Percentiles rank a stretch among this genome's conserved stretches.
Conservation (phyloP, 2,113 vertebrate species). For the Megatriorchis doriae region DNA sequence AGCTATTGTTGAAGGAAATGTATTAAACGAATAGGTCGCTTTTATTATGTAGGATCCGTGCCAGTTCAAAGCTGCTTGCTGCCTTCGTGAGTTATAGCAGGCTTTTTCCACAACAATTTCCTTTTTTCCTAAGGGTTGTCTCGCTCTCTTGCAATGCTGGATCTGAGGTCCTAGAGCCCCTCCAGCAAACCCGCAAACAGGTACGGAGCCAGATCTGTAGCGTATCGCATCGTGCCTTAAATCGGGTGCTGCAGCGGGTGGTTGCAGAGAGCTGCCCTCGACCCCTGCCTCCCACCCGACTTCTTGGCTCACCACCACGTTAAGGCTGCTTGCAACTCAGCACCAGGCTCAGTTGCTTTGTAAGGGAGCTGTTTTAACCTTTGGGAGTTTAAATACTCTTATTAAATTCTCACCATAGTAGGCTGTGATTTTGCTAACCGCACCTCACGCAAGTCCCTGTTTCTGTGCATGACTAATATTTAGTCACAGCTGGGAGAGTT, state of each 20-base stretch:
- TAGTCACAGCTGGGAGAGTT: not conserved
- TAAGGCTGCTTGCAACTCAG: not conserved
- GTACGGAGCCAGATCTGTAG: not conserved
- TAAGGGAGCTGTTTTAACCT: not conserved
- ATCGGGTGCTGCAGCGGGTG: fast-evolving
- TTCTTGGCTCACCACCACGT: not conserved
- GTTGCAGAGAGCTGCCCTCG: fast-evolving
- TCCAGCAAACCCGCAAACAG: not conserved
- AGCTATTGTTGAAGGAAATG: not conserved
- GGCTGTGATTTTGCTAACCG: not conserved
- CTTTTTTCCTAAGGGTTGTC: not conserved
- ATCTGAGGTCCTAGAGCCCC: not conserved
- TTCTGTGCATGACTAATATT: not conserved
- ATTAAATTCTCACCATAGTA: not conserved
- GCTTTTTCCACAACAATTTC: not conserved
- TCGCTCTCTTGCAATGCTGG: not conserved
- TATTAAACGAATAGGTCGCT: not conserved
- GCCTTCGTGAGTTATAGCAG: not conserved
- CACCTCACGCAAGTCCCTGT: not conserved
- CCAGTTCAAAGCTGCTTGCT: not conserved
- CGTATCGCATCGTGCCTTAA: not conserved
- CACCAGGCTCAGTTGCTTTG: not conserved
- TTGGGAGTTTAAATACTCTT: not conserved
- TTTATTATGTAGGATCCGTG: not conserved
- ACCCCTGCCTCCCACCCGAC: not conserved